A percentile compares a stretch with the other conserved stretches of the same genome.
Evolutionary conservation across 1,140 invertebrate genomes (phyloP).

Genomic region (Condylostylus longicornis): DNA sequence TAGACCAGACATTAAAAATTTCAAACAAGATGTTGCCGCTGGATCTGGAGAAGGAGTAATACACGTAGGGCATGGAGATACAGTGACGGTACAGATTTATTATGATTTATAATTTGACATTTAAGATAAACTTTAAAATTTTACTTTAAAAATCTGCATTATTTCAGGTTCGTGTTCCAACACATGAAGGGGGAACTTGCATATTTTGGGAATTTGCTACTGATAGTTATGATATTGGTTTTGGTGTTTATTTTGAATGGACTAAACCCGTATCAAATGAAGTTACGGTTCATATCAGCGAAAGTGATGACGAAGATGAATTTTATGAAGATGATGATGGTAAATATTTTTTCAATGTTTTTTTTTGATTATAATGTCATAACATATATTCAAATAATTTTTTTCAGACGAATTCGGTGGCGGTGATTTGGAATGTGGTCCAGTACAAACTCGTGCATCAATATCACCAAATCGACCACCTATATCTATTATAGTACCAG

Average conservation of each 20-base stretch:
- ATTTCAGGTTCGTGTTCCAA: slow-evolving; percentile 76
- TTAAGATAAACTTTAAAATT: background rate
- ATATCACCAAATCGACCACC: slow-evolving; percentile 35
- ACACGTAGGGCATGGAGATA: slow-evolving; percentile 87
- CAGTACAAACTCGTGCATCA: slow-evolving; percentile 20
- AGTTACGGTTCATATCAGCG: slow-evolving; percentile 77
- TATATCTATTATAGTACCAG: slow-evolving; percentile 69
- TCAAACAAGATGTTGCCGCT: slow-evolving; percentile 81
- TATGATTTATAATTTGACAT: background rate
- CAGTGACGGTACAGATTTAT: slow-evolving; percentile 53
- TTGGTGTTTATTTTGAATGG: slow-evolving; percentile 98
- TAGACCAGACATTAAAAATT: slow-evolving; percentile 72
- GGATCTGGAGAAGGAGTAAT: slow-evolving; percentile 84
- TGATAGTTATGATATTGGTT: slow-evolving; percentile 96
- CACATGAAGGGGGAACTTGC: slow-evolving; percentile 82
- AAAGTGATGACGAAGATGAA: slow-evolving; percentile 58
- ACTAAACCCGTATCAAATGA: slow-evolving; percentile 69
- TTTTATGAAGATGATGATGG: slow-evolving; percentile 44
- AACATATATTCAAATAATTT: slow-evolving; percentile 4
- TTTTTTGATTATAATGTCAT: background rate
- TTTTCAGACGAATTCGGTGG: slow-evolving; percentile 11
- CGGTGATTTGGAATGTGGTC: slow-evolving; percentile 32
- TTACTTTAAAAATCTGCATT: background rate
- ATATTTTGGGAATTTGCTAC: slow-evolving; percentile 99
- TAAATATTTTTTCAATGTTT: no score